Base-by-base conservation (phyloP, 2,797 vertebrate genomes). In the Eulemur mongoz region DNA sequence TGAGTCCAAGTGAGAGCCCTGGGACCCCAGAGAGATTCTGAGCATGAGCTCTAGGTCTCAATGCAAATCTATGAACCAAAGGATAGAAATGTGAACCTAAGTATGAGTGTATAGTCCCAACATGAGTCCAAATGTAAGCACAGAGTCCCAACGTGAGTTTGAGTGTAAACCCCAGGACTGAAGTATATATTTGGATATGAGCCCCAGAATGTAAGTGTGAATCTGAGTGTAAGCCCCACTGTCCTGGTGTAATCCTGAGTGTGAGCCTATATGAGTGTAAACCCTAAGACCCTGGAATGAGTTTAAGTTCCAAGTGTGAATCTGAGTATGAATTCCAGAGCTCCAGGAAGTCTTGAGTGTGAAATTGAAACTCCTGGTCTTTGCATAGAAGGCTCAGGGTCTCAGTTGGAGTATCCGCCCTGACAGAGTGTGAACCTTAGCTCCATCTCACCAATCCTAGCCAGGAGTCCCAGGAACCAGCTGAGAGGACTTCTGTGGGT, bases 311-410 rank as follows among this genome's bases (percentile, higher is more conserved):
- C 61, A 67, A 72, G 30, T 73, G 79, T 83, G 86, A 72, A 88
- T 85, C 69, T 89, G 48, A 67, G 76, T 43, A 81, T 59, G 65
- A 91, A 93, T 94, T 86, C 84, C 93, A 96, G 85, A 91, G 54
- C 63, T 52, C 79, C 54, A 59, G 45, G 81, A 90, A 92, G 40
- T 72, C 85, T 86, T 72, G 27, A 81, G 61, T 89, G 40, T 95
- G 57, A 96, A 86, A 48, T 93, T 92, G 38, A 92, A 96, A 96
- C 72, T 93, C 50, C n/a, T 70, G 67, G 32, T 91, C 27, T 93
- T 75, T 84, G 50, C 45, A 30, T 61, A 89, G 8, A 4, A 67
- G 79, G 40, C 83, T 83, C 69, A 59, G 61, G 40, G 54, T 93
- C 73, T 75, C 91, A 85, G n/a, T 0, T 7, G 38, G 65, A 86